phyloP scores from a whole-genome alignment of 2,797 vertebrate species.

The Thripadectes ignobilis region DNA sequence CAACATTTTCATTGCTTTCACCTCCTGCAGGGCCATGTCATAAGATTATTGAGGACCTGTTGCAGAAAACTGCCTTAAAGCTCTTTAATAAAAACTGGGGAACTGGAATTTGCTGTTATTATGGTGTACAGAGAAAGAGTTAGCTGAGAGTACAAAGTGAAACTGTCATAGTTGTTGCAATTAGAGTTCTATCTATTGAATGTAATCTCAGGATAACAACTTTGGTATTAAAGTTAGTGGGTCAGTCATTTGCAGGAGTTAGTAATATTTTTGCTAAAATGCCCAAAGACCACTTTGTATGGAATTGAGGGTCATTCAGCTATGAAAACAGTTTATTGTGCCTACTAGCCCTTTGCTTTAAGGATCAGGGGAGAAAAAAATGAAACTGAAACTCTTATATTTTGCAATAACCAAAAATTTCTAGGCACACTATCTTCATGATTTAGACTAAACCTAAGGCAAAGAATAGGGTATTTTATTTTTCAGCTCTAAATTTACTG shows the following conservation, averaged over 20 bases:
- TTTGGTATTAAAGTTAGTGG: conserved; percentile 24
- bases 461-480: neutral
- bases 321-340: neutral
- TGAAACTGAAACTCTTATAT: neutral
- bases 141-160: conserved; percentile 65
- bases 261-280: conserved; percentile 17
- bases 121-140: neutral
- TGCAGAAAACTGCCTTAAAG: conserved; percentile 62
- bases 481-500: conserved; percentile 1
- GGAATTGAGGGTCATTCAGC: conserved; percentile 11
- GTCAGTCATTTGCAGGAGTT: neutral
- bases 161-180: conserved; percentile 65
- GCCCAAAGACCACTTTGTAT: neutral
- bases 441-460: neutral
- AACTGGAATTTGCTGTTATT: conserved; percentile 42
- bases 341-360: conserved; percentile 29
- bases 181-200: conserved; percentile 62
- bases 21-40: conserved; percentile 21
- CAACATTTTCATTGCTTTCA: conserved; percentile 30
- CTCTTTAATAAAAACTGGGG: conserved; percentile 41
- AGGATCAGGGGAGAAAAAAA: neutral
- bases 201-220: conserved; percentile 76
- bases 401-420: conserved; percentile 32
- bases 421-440: neutral
- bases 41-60: conserved; percentile 59